Evolutionary conservation across 2,113 vertebrate genomes (phyloP).

Genomic region (Microcebus murinus): DNA sequence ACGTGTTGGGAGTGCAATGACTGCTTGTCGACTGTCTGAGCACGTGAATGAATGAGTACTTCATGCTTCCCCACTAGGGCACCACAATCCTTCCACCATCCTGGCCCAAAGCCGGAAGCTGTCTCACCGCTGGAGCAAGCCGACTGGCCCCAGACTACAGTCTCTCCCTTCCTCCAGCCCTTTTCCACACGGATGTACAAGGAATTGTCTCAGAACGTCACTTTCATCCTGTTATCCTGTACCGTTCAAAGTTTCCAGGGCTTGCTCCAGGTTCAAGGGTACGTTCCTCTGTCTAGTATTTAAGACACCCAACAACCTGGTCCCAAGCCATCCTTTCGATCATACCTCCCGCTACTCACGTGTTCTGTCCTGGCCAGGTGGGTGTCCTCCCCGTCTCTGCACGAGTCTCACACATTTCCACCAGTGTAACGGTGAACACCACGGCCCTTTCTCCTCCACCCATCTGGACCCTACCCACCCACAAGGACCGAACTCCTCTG

Average conservation of each 20-base stretch:
- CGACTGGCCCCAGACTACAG: not conserved
- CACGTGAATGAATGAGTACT: not conserved
- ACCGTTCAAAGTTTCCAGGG: not conserved
- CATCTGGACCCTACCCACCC: not conserved
- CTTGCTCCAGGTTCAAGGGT: not conserved
- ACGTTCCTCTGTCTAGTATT: not conserved
- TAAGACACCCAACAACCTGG: not conserved
- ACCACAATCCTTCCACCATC: not conserved
- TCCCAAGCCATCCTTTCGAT: not conserved
- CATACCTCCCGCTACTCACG: not conserved
- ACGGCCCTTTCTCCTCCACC: fast-evolving
- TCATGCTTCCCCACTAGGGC: not conserved
- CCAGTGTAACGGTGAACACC: not conserved
- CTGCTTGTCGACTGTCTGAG: not conserved
- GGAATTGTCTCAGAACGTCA: not conserved
- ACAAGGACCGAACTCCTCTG: not conserved
- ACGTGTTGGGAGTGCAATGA: not conserved
- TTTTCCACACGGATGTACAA: not conserved
- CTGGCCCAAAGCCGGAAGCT: no score
- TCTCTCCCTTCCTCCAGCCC: not conserved
- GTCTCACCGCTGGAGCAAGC: not conserved
- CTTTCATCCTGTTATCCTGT: not conserved
- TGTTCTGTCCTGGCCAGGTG: not conserved
- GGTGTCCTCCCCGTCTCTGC: not conserved
- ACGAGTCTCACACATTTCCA: fast-evolving